Base-by-base conservation (phyloP, 1,140 invertebrate genomes). In the Penaeus japonicus region DNA sequence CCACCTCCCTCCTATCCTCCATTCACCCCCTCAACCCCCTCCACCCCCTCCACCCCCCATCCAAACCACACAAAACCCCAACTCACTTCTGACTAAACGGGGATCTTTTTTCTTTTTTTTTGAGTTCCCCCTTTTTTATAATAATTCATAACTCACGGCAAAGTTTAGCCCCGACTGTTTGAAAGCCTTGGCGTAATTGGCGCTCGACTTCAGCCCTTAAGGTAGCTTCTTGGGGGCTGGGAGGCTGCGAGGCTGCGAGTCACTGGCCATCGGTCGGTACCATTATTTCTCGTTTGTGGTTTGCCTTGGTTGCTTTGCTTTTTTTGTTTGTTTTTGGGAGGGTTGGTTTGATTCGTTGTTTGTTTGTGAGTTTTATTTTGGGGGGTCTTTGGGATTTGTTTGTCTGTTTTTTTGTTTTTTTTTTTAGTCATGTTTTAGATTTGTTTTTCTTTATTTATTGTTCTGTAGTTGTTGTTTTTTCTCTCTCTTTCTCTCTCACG, bases 111-210 rank as follows among this genome's bases (percentile, higher is more conserved):
- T n/a, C 17, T 18, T 39, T 4, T 20, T 73, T 35, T 62, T 27
- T 18, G 53, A 3, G 17, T 55, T 2, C 27, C 80, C 15, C n/a
- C 80, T 57, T 62, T 5, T 83, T 62, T 57, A 27, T 59, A 59
- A 57, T 81, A 81, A 81, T 81, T 81, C 79, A 81, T 81, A 81
- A 81, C 54, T 81, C 59, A 55, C 54, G 54, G 79, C 65, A 32
- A 81, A 81, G 59, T 53, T 81, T 81, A 57, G 55, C 4, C 79
- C 53, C 30, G 79, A 81, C 32, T 81, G 79, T 81, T 81, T 81
- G 79, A 81, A 81, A 81, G 79, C 79, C 54, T 81, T 59, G 30
- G 27, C 53, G 79, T 81, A 81, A 81, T 81, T 81, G 79, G 79
- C 27, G 30, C 55, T 55, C 47, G 17, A 32, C n/a, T 27, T 54